Evolutionary conservation across 2,888 invertebrate genomes (phyloP).

Genomic region (Cephus pulcher): DNA sequence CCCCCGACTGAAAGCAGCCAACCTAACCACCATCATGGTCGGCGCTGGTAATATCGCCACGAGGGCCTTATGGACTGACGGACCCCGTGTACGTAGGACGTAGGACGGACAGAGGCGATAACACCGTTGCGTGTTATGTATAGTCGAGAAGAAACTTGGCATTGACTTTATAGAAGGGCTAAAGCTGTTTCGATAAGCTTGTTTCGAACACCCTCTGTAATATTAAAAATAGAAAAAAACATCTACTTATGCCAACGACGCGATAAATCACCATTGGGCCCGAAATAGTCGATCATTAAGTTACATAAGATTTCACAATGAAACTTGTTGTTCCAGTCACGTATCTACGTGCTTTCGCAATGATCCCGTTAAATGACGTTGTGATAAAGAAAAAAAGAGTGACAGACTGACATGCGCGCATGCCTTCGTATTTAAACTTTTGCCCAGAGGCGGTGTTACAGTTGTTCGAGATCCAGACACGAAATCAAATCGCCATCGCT

Average conservation of each 20-base stretch:
- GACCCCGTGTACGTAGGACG: background rate
- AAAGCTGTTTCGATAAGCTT: background rate
- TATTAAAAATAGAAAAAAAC: background rate
- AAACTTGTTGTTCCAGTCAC: background rate
- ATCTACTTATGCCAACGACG: no score
- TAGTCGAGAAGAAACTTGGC: slow-evolving; percentile 21
- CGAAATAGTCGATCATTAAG: no score
- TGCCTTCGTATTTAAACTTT: background rate
- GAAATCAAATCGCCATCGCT: slow-evolving; percentile 29
- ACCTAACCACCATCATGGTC: slow-evolving; percentile 35
- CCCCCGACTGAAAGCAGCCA: slow-evolving; percentile 49
- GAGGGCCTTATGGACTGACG: slow-evolving; percentile 23
- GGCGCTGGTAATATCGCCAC: slow-evolving; percentile 43
- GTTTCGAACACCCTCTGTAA: background rate
- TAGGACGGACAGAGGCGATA: slow-evolving; percentile 22
- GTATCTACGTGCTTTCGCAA: background rate
- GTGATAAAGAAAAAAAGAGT: background rate
- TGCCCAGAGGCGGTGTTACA: background rate
- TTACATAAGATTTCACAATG: background rate
- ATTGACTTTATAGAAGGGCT: slow-evolving; percentile 20
- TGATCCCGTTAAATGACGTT: background rate
- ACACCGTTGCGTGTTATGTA: slow-evolving; percentile 26
- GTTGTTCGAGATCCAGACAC: background rate
- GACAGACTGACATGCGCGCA: background rate
- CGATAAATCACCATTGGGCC: no score